Evolutionary conservation across 1,140 invertebrate species (phyloP).

Genomic region (Zaprionus vittiger): DNA sequence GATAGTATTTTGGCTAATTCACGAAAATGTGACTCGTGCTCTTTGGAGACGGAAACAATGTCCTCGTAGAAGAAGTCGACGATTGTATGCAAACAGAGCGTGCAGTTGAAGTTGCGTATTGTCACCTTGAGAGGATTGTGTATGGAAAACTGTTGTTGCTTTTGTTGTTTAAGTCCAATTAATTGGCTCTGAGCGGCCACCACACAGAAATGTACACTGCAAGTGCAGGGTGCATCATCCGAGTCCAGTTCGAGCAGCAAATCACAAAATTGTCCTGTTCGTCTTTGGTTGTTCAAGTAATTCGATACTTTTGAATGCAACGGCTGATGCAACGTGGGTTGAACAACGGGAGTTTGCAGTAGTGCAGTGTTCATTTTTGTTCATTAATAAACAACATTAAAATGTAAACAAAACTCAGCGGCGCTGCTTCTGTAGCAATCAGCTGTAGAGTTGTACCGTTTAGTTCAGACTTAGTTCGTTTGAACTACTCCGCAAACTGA

Average conservation of each 20-base stretch:
- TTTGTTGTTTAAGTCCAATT: constrained; percentile 67
- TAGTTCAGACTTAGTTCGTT: no score
- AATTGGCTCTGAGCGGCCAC: constrained; percentile 75
- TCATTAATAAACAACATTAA: constrained; percentile 24
- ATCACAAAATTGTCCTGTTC: constrained; percentile 76
- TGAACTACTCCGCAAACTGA: no score
- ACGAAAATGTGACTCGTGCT: constrained; percentile 75
- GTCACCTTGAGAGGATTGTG: constrained; percentile 79
- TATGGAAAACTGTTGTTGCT: constrained; percentile 81
- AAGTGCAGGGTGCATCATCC: constrained; percentile 51
- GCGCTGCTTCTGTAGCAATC: constrained; percentile 15
- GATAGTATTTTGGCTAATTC: constrained; percentile 70
- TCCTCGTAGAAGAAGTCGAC: constrained; percentile 82
- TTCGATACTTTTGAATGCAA: constrained; percentile 79
- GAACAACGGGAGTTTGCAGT: constrained; percentile 23
- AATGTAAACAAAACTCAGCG: constrained; percentile 16
- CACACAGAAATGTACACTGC: constrained; percentile 76
- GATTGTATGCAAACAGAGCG: constrained; percentile 72
- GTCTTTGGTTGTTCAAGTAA: constrained; percentile 75
- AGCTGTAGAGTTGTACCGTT: constrained; percentile 18
- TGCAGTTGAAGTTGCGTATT: constrained; percentile 72
- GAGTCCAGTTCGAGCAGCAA: constrained; percentile 70
- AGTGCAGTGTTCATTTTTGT: constrained; percentile 35
- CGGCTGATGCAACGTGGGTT: constrained; percentile 72
- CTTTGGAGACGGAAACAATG: constrained; percentile 74